phyloP scores from a whole-genome alignment of 2,888 invertebrate genomes.

The Epinotia demarniana region DNA sequence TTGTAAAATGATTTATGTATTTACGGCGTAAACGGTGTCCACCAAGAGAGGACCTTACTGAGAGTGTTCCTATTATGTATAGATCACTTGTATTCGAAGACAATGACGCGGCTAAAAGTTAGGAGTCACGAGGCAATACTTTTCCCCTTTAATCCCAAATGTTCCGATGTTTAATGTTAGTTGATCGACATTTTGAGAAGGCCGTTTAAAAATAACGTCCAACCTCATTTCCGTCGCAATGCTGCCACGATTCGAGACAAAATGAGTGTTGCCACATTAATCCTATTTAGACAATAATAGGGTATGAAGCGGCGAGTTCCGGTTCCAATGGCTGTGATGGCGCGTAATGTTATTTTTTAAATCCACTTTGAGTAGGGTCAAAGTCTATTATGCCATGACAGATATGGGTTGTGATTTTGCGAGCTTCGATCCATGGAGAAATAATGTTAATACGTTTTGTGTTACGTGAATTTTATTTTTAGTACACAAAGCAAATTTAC shows the following conservation, averaged over 20 bases:
- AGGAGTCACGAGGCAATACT: background rate
- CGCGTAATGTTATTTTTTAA: slow-evolving; percentile 47
- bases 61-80: no score
- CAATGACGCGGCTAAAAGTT: no score
- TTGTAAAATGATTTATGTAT: background rate
- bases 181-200: slow-evolving; percentile 3
- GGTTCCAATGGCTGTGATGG: slow-evolving; percentile 45
- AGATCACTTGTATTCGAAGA: no score
- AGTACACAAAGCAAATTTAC: background rate
- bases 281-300: slow-evolving; percentile 44
- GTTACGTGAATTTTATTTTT: slow-evolving; percentile 1
- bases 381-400: slow-evolving; percentile 44
- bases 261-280: slow-evolving; percentile 44
- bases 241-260: slow-evolving; percentile 38
- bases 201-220: slow-evolving; percentile 35
- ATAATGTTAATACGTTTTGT: slow-evolving; percentile 25
- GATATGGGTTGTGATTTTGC: slow-evolving; percentile 45
- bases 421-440: slow-evolving; percentile 33
- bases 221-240: slow-evolving; percentile 23
- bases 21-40: background rate
- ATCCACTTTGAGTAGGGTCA: slow-evolving; percentile 48
- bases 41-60: background rate
- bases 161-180: background rate
- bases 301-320: slow-evolving; percentile 38
- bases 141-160: background rate